Base-by-base conservation (phyloP, 2,797 vertebrate genomes). In the Cossypha caffra region DNA sequence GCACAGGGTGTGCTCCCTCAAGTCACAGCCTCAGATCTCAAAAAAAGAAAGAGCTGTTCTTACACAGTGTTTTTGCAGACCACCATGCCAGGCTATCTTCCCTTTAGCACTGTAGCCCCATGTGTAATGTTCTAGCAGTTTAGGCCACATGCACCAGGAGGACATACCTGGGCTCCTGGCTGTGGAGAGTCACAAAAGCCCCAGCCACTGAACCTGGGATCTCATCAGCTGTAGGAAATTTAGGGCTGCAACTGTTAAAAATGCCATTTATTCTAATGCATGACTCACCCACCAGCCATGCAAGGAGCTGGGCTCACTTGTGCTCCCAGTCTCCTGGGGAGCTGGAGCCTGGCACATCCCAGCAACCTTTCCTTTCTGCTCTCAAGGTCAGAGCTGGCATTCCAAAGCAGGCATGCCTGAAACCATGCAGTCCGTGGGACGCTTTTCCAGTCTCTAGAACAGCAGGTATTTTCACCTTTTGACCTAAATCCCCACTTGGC, bases 141-240 rank as follows among this genome's bases (percentile, higher is more conserved):
- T 4, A 37, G 29, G 13, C 18, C 47, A 21, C 1, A 7, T 1
- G 11, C 18, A 62, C 48, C 26, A 55, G n/a, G 24, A 43, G 0
- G 0, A 47, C 0, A 4, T 8, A 21, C 5, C 25, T 23, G 21
- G 42, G 47, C 19, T 61, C 37, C 20, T 7, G 0, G 0, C 31
- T 23, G 11, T 4, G 10, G 18, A 26, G 51, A 71, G 28, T 40
- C 45, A 43, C 13, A 14, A 4, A 54, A 63, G 42, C 13, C 28
- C 11, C 1, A 48, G 6, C 5, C 69, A 54, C 43, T 8, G 64
- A 26, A 35, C 19, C 37, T 15, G 3, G 2, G 11, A 2, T 4
- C 15, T 40, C 71, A 19, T 24, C 14, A 77, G 35, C 52, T 74
- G 67, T 10, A n/a, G 57, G 54, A 87, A 91, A 87, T 42, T 63